Percentiles rank a stretch among this genome's conserved stretches.
Conservation (phyloP, 2,797 vertebrate genomes). For the Eulemur mongoz region DNA sequence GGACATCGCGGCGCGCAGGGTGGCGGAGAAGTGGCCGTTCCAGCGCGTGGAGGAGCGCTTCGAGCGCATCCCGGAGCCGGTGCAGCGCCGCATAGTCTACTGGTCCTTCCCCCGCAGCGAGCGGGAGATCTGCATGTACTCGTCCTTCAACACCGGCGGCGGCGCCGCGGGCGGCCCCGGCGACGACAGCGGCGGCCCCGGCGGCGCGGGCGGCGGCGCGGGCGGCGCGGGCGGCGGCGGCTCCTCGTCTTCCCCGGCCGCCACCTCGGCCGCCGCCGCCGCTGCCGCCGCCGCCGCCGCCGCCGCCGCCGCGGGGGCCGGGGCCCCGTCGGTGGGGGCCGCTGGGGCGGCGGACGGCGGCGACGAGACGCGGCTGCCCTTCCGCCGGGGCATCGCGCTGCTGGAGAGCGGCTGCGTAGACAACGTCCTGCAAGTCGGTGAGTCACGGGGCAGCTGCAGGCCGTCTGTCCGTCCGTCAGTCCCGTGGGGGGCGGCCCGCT, state of each 20-base stretch:
- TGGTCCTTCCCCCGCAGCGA: conserved; percentile 98
- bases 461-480: conserved; percentile 24
- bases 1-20: conserved; percentile 95
- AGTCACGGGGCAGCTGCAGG: conserved; percentile 83
- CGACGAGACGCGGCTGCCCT: conserved; percentile 94
- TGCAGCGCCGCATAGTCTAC: conserved; percentile 96
- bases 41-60: conserved; percentile 97
- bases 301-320: conserved; percentile 59
- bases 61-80: conserved; percentile 96
- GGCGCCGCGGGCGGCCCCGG: conserved; percentile 79
- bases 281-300: conserved; percentile 63
- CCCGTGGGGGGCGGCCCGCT: neutral
- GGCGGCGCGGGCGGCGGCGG: conserved; percentile 67
- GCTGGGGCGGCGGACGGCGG: conserved; percentile 84
- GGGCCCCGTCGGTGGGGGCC: conserved; percentile 71
- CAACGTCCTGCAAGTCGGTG: conserved; percentile 98
- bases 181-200: conserved; percentile 74
- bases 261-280: conserved; percentile 64
- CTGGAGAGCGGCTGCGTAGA: conserved; percentile 96
- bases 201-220: conserved; percentile 66
- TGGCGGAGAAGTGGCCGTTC: conserved; percentile 98
- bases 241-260: conserved; percentile 75
- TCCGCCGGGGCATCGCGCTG: conserved; percentile 94
- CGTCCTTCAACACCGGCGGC: conserved; percentile 93
- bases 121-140: conserved; percentile 98